Evolutionary conservation across 2,888 invertebrate genomes (phyloP).

Genomic region (Aleiodes testaceus): DNA sequence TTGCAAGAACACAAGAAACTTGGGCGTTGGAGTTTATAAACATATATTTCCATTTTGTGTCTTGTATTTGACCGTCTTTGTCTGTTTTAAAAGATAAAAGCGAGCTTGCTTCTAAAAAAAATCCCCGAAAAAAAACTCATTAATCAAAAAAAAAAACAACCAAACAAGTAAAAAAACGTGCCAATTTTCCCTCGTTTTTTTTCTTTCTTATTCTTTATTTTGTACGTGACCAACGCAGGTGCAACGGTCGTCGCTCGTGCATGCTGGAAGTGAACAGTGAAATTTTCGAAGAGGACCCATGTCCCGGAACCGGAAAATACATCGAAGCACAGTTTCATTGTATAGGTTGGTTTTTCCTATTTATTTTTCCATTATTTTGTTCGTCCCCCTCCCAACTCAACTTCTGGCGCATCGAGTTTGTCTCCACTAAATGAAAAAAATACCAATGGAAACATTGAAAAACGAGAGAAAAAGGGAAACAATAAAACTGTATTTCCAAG

Average conservation of each 20-base stretch:
- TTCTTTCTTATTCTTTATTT: constrained; percentile 42
- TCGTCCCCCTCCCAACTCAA: constrained; percentile 45
- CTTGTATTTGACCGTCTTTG: constrained; percentile 1
- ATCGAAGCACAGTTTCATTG: constrained; percentile 77
- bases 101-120: too few relatives aligned
- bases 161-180: constrained; percentile 27
- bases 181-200: constrained; percentile 19
- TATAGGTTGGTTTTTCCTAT: constrained; percentile 66
- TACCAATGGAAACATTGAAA: constrained; percentile 3
- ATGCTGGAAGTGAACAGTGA: constrained; percentile 66
- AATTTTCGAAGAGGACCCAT: constrained; percentile 76
- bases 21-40: not conserved
- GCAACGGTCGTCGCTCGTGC: constrained; percentile 68
- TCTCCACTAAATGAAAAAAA: constrained; percentile 39
- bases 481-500: not conserved
- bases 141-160: not conserved
- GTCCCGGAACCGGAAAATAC: constrained; percentile 77
- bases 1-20: constrained; percentile 25
- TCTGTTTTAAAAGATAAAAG: too few relatives aligned
- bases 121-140: not conserved
- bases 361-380: constrained; percentile 49
- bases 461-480: not conserved
- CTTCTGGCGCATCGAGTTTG: constrained; percentile 45
- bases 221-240: constrained; percentile 67
- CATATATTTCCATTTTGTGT: not conserved